Base-by-base conservation (phyloP, 2,797 vertebrate genomes). In the Sebastes reedi region DNA sequence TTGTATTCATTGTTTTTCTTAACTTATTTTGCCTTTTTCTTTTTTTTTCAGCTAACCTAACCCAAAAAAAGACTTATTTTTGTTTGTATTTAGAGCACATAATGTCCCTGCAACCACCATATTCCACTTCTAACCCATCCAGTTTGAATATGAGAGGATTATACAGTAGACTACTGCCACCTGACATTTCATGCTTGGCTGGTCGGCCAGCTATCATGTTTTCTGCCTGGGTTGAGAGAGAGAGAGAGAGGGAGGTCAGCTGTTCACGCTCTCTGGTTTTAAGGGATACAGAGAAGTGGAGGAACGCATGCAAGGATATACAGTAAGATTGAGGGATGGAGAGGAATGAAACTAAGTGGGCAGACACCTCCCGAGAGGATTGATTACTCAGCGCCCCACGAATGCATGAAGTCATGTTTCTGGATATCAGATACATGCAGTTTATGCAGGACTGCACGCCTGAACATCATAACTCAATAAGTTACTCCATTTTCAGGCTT, bases 151-250 rank as follows among this genome's bases (percentile, higher is more conserved):
- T 73, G 70, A 54, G 29, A 8, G 77, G 76, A 84, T 89, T 87
- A 77, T 81, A 76, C 76, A 80, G 77, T 81, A 62, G 75, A 80
- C 72, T 80, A 81, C 86, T 73, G 77, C 88, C 91, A 93, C 89
- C 91, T 94, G 91, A 93, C 89, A 92, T 91, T 91, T 92, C 77
- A 91, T 83, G 89, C 87, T 88, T 71, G 83, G 87, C 77, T 79
- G 67, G 56, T n/a, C 12, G 14, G 86, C 73, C 84, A 84, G 84
- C 81, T 42, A 89, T 89, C 84, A 39, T 75, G 84, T 92, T 92
- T 93, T 90, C 90, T 90, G 87, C 88, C 81, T 90, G 87, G 66
- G 52, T 82, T 87, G 87, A 91, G 77, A 82, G 65, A 42, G 29
- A 62, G 74, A 62, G 74, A 67, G 32, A 72, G 68, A 79, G 72